Conservation (phyloP, 2,888 invertebrate species). For the Tetramorium bicarinatum region DNA sequence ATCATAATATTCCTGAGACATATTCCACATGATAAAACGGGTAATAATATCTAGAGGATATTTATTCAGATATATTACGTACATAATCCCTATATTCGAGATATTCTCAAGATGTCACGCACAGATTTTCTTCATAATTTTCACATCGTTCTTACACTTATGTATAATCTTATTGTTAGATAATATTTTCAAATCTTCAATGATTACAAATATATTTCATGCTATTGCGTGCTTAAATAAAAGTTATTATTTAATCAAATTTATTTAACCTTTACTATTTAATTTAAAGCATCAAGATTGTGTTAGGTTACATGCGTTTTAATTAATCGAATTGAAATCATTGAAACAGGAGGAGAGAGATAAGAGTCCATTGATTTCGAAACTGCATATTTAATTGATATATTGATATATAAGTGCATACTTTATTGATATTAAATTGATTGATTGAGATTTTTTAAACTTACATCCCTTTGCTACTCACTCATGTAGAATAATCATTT, state of each 20-base stretch:
- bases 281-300: neutral
- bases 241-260: neutral
- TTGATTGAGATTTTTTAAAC: neutral
- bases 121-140: no score
- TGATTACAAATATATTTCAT: neutral
- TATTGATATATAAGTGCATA: no score
- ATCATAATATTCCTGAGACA: neutral
- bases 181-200: neutral
- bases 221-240: neutral
- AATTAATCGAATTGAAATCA: conserved; percentile 1
- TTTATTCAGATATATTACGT: no score
- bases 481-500: neutral
- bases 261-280: no score
- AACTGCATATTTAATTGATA: neutral
- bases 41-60: no score
- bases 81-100: no score
- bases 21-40: no score
- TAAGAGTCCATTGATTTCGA: neutral
- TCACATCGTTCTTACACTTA: no score
- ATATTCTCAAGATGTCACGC: neutral
- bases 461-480: neutral
- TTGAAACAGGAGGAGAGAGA: neutral
- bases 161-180: neutral
- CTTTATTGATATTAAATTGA: no score
- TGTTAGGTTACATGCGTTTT: neutral